Conservation (phyloP, 1,140 invertebrate genomes). For the Chironomus striatipennis region DNA sequence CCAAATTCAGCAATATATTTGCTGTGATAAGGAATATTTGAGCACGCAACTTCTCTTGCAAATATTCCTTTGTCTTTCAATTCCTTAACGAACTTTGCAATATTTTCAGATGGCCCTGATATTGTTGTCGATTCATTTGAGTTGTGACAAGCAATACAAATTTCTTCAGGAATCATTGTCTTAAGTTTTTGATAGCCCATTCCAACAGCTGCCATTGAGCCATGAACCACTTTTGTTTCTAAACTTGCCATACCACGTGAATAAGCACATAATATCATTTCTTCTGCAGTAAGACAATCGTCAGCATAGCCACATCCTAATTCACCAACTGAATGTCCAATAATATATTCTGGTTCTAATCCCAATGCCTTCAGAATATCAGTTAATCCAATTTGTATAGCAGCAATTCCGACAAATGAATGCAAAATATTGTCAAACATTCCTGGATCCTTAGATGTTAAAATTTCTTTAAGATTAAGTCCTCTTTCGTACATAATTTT, state of each 20-base stretch:
- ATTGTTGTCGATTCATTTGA: slow-evolving; percentile 71
- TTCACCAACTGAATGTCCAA: slow-evolving; percentile 68
- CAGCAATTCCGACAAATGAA: slow-evolving; percentile 85
- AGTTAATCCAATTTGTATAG: slow-evolving; percentile 76
- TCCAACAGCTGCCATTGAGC: slow-evolving; percentile 65
- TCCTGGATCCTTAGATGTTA: slow-evolving; percentile 46
- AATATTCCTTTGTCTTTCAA: slow-evolving; percentile 68
- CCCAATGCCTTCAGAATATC: slow-evolving; percentile 63
- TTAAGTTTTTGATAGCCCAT: slow-evolving; percentile 47
- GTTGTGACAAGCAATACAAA: slow-evolving; percentile 76
- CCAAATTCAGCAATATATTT: slow-evolving; percentile 63
- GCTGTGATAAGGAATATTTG: slow-evolving; percentile 72
- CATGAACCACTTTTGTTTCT: slow-evolving; percentile 51
- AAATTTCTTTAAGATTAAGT: slow-evolving; percentile 56
- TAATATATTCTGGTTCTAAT: slow-evolving; percentile 70
- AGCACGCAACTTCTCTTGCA: slow-evolving; percentile 67
- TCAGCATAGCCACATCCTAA: slow-evolving; percentile 68
- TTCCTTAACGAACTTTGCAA: slow-evolving; percentile 58
- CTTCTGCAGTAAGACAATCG: slow-evolving; percentile 56
- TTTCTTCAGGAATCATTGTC: slow-evolving; percentile 47
- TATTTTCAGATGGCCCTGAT: slow-evolving; percentile 66
- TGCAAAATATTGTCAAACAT: slow-evolving; percentile 40
- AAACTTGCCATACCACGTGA: slow-evolving; percentile 61
- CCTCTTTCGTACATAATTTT: slow-evolving; percentile 50
- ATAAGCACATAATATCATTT: slow-evolving; percentile 61